Evolutionary conservation across 2,113 vertebrate genomes (phyloP).

Genomic region (Cyphomyrus discorhynchus): DNA sequence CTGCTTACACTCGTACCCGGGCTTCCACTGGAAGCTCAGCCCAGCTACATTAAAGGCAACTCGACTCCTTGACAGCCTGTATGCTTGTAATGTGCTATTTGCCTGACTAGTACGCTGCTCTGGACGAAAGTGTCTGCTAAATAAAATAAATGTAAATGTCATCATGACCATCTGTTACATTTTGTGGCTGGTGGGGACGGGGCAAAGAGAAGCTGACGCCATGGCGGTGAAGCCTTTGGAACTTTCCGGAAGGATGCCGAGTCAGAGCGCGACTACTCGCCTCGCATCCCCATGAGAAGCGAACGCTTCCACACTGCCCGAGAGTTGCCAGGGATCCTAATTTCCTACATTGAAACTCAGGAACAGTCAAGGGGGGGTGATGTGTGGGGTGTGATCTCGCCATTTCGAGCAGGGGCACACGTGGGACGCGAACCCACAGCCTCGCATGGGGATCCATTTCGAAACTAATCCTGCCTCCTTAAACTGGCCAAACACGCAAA

Average conservation of each 20-base stretch:
- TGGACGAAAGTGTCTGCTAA: not conserved
- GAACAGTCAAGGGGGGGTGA: not conserved
- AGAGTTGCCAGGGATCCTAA: not conserved
- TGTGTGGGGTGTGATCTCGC: not conserved
- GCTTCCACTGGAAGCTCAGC: not conserved
- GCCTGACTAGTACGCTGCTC: not conserved
- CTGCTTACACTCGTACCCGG: not conserved
- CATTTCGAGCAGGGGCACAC: not conserved
- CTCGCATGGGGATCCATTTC: constrained; percentile 34
- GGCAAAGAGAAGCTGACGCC: not conserved
- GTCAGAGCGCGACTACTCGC: not conserved
- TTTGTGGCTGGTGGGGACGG: not conserved
- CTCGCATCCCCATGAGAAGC: not conserved
- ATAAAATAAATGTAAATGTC: not conserved
- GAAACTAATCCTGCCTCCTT: constrained; percentile 37
- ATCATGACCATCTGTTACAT: not conserved
- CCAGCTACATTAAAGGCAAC: not conserved
- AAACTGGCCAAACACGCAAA: constrained; percentile 45
- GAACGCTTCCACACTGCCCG: not conserved
- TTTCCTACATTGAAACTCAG: not conserved
- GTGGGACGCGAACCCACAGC: constrained; percentile 26
- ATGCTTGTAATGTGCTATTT: not conserved
- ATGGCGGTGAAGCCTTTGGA: not conserved
- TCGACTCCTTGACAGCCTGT: not conserved
- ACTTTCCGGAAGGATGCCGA: not conserved